Base-by-base conservation (phyloP, 1,140 invertebrate genomes). In the Chironomus tepperi region DNA sequence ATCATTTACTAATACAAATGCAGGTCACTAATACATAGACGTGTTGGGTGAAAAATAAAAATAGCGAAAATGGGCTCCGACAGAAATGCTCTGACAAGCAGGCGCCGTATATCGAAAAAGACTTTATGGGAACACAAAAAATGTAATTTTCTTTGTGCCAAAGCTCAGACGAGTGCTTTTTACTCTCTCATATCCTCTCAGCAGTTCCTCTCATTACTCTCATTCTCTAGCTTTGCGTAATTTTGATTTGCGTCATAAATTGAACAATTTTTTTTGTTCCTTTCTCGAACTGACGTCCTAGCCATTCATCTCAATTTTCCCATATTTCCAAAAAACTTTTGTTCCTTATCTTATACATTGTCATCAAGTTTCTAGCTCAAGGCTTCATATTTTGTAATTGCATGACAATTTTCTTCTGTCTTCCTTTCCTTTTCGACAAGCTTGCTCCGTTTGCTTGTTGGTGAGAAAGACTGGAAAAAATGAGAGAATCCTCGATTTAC, bases 21-120 rank as follows among this genome's bases (percentile, higher is more conserved):
- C 1, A 19, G 7, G 15, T 19, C 64, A 21, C 65, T 8, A 8
- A 70, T 7, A 70, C 65, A 70, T 3, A 21, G 5, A 9, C 0
- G 7, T 12, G 47, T n/a, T 2, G 10, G 7, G 9, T 19, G 16
- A 16, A 70, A 21, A 18, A 21, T 21, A 70, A 70, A 70, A 70
- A 70, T 70, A 70, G 65, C 65, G 65, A 70, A 57, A 70, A 70
- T 70, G 65, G 65, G 65, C 65, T 70, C 65, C 24, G 24, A 34
- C 24, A 34, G 24, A 34, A 34, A 2, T 34, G 24, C 24, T 34
- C 24, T 70, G 65, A 70, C 65, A 70, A 16, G 19, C 65, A 70
- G 65, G 65, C 65, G 65, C 65, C 65, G 65, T 70, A 9, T 47
- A 47, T 47, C 15, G 15, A 57, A 57, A 47, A 9, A 1, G 47